phyloP scores from a whole-genome alignment of 2,113 vertebrate species.

The Numida meleagris region DNA sequence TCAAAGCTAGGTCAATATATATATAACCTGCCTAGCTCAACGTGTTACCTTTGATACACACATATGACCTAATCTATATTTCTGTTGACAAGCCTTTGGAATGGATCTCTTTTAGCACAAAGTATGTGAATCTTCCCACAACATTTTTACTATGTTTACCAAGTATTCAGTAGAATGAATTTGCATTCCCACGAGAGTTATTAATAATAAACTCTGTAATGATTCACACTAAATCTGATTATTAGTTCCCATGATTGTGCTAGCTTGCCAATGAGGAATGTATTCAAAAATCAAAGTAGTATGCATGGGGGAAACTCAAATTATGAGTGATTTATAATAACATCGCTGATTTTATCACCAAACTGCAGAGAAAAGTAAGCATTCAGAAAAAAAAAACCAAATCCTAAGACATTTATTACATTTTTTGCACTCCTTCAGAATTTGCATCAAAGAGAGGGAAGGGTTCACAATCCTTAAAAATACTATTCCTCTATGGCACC shows the following conservation, averaged over 20 bases:
- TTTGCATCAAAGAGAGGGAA: background rate
- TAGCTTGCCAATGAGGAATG: background rate
- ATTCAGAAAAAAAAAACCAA: background rate
- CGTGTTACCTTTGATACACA: background rate
- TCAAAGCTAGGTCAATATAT: background rate
- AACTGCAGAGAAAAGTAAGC: background rate
- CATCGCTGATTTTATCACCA: background rate
- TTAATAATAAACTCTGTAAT: background rate
- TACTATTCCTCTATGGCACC: background rate
- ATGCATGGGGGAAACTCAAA: background rate
- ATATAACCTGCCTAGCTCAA: too few species aligned
- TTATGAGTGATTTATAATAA: background rate
- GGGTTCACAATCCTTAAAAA: background rate
- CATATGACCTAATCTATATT: background rate
- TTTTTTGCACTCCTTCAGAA: background rate
- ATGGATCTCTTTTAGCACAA: background rate
- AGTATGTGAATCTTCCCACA: background rate
- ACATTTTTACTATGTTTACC: background rate
- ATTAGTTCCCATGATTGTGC: background rate
- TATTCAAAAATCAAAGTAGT: background rate
- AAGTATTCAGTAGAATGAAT: background rate
- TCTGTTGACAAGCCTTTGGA: background rate
- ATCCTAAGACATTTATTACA: background rate
- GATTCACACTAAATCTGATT: background rate
- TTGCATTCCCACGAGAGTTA: background rate